A percentile compares a stretch with the other conserved stretches of the same genome.
Conservation (phyloP, 2,888 invertebrate genomes). For the Gerris lacustris region DNA sequence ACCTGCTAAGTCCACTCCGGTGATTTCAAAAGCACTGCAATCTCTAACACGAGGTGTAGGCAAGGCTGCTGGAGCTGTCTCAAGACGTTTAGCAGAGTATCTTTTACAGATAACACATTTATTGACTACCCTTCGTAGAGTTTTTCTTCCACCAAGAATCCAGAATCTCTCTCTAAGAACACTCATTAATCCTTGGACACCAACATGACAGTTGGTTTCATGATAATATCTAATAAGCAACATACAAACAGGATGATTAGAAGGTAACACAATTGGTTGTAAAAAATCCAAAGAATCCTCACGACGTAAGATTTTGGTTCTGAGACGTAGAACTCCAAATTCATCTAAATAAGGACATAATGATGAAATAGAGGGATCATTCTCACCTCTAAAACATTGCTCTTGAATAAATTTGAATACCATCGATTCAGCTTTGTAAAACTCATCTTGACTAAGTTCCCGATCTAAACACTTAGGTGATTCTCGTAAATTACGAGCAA, state of each 20-base stretch:
- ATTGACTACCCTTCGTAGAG: conserved; percentile 11
- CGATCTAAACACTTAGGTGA: not conserved
- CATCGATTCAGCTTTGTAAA: not conserved
- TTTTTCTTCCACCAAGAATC: conserved; percentile 12
- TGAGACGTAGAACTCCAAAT: not conserved
- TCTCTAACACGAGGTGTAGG: conserved; percentile 24
- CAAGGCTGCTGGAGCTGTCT: conserved; percentile 17
- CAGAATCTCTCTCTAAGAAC: conserved; percentile 17
- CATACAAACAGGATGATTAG: not conserved
- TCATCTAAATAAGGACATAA: conserved; percentile 11
- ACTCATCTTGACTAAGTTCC: conserved; percentile 5
- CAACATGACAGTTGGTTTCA: conserved; percentile 13
- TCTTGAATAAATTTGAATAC: not conserved
- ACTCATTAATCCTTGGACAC: conserved; percentile 6
- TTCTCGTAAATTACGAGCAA: not conserved
- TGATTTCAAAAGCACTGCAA: conserved; percentile 26
- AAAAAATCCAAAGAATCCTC: conserved; percentile 1
- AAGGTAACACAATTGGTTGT: not conserved
- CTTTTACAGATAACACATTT: conserved; percentile 12
- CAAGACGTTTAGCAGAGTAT: not conserved
- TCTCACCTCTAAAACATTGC: not conserved
- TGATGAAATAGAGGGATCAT: not conserved
- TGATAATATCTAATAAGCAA: conserved; percentile 26
- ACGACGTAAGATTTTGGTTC: not conserved
- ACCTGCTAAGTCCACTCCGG: conserved; percentile 32